A percentile compares a stretch with the other conserved stretches of the same genome.
These are phyloP conservation scores for Parauchenoglanis ngamensis DNA, from an alignment of 2,797 vertebrate species.

Conservation along the genomic window DNA sequence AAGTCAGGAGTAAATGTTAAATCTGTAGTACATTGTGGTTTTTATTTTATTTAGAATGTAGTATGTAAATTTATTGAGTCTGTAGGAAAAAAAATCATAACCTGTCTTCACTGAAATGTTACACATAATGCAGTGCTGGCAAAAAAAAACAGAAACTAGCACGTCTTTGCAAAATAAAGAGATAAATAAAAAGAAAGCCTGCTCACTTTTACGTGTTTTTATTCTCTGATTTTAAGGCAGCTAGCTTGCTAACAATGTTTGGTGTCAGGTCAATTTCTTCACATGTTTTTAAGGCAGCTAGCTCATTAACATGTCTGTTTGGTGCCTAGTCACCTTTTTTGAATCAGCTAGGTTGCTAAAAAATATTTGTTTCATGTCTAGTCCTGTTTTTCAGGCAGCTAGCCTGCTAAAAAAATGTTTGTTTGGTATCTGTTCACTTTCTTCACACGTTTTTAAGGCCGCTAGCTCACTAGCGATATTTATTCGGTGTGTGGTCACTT, in stretches of 20 bases:
- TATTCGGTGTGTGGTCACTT: not conserved
- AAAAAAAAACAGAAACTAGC: not conserved
- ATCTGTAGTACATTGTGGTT: too few species aligned
- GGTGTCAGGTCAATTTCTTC: not conserved
- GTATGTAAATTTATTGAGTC: not conserved
- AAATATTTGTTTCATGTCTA: not conserved
- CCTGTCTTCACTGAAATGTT: not conserved
- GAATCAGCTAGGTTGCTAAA: not conserved
- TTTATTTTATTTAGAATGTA: not conserved
- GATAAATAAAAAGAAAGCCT: not conserved
- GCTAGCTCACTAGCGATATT: not conserved
- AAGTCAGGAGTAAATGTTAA: constrained; percentile 47
- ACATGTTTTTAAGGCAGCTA: not conserved
- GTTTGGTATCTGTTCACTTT: not conserved
- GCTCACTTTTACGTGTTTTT: not conserved
- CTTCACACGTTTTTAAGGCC: not conserved
- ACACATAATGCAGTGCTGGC: not conserved
- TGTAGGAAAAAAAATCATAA: not conserved
- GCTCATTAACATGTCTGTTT: not conserved
- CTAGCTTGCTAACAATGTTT: not conserved
- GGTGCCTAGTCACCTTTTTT: not conserved
- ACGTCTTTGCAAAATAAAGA: too few species aligned
- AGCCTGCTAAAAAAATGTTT: not conserved
- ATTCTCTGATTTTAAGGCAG: not conserved
- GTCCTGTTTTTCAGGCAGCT: not conserved